Base-by-base conservation (phyloP, 2,888 invertebrate species). In the Antheraea assamensis region DNA sequence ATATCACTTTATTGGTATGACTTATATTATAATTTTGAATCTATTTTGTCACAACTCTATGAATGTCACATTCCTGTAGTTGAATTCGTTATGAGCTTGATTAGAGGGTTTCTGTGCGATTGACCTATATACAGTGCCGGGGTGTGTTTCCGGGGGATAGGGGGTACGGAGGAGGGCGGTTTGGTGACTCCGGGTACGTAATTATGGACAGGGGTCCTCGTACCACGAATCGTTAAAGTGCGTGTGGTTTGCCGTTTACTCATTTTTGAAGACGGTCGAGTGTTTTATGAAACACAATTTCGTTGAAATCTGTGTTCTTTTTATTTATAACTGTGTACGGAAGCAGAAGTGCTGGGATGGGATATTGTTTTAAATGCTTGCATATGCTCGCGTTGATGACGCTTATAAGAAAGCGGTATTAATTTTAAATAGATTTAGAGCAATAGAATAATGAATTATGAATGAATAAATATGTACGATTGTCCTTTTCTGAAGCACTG, bases 41-140 rank as follows among this genome's bases (percentile, higher is more conserved):
- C 42, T n/a, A 0, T 21, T 27, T 42, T 47, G 64, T 47, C 31
- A 31, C 73, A 52, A 19, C 73, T 66, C 71, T 71, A 71, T 74
- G 58, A 19, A 71, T 30, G 30, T 64, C 10, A 71, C 66, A 71
- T 72, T 72, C 35, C 49, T 21, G 19, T 35, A 31, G 64, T 58
- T 49, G 71, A 52, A 66, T 74, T 72, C 64, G 49, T 68, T 64
- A 30, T 13, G 27, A 71, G 80, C 76, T 77, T 82, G 78, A 82
- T 82, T 82, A 82, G 81, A 80, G 78, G 80, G 77, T 76, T 74
- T 74, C 74, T 64, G 75, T 72, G 70, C 77, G 75, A 80, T 80
- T 80, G 80, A 78, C 80, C 79, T 66, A 78, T 77, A 78, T 74
- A 75, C 64, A 27, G 27, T 19, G 27, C n/a, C 31, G 72, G 68